Percentiles rank a stretch among this genome's conserved stretches.
phyloP scores from a whole-genome alignment of 2,797 vertebrate genomes.

The Rhinella marina region DNA sequence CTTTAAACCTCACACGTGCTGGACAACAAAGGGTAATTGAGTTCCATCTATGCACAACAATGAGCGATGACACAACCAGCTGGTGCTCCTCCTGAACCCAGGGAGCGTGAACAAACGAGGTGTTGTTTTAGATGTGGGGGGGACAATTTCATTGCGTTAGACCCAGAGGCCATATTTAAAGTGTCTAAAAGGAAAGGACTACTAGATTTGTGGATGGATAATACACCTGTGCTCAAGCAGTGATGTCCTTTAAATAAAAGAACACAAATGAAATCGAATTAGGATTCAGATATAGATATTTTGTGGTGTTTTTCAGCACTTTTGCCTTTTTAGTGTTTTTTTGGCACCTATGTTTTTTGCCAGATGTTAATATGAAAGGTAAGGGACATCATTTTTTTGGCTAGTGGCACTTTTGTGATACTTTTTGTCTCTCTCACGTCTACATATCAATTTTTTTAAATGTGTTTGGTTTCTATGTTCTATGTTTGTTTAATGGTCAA shows the following conservation, averaged over 20 bases:
- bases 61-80: constrained; percentile 42
- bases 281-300: background rate
- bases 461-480: no score
- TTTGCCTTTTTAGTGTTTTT: no score
- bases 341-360: no score
- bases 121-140: background rate
- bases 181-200: background rate
- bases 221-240: background rate
- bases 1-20: constrained; percentile 37
- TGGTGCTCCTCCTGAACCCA: constrained; percentile 29
- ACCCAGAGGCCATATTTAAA: background rate
- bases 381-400: no score
- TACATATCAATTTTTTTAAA: no score
- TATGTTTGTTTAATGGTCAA: no score
- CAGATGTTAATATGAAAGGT: no score
- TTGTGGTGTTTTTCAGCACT: no score
- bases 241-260: background rate
- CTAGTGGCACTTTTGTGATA: no score
- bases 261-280: background rate
- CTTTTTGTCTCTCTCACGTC: no score
- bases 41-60: constrained; percentile 29
- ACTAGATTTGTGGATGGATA: background rate
- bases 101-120: constrained; percentile 24
- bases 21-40: constrained; percentile 45
- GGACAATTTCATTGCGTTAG: background rate